These are phyloP conservation scores for Danio tinwini DNA, from an alignment of 2,797 vertebrate genomes.

Conservation along the genomic window DNA sequence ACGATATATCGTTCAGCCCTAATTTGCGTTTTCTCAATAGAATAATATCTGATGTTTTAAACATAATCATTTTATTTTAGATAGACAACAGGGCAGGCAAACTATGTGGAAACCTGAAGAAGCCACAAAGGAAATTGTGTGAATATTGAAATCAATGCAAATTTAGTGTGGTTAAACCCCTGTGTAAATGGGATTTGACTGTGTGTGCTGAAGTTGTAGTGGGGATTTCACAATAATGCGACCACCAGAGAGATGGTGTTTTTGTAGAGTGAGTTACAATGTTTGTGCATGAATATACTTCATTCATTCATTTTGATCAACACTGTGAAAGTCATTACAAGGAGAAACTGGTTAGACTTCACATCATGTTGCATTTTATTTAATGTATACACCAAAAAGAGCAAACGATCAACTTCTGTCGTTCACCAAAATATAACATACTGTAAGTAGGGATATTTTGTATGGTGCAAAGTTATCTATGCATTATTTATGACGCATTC, in stretches of 20 bases:
- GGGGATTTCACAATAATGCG: conserved; percentile 2
- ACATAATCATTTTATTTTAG: neutral
- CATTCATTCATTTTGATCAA: neutral
- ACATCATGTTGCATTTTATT: neutral
- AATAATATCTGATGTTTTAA: neutral
- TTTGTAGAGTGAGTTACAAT: neutral
- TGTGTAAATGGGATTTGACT: conserved; percentile 43
- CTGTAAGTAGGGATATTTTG: neutral
- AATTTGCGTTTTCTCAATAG: neutral
- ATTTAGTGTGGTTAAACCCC: conserved; percentile 58
- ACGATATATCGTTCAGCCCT: too few species aligned
- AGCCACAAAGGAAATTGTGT: conserved; percentile 41
- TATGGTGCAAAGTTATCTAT: neutral
- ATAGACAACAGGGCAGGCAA: conserved; percentile 34
- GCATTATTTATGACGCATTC: neutral
- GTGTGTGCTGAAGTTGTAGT: conserved; percentile 17
- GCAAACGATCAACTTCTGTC: neutral
- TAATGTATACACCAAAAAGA: neutral
- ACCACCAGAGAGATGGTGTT: neutral
- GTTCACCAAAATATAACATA: neutral
- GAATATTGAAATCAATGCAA: conserved; percentile 72
- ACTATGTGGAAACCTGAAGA: conserved; percentile 43
- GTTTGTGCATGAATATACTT: neutral
- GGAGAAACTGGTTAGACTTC: neutral
- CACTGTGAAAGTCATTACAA: neutral